Evolutionary conservation across 2,888 invertebrate genomes (phyloP).

Genomic region (Tuberolachnus salignus): DNA sequence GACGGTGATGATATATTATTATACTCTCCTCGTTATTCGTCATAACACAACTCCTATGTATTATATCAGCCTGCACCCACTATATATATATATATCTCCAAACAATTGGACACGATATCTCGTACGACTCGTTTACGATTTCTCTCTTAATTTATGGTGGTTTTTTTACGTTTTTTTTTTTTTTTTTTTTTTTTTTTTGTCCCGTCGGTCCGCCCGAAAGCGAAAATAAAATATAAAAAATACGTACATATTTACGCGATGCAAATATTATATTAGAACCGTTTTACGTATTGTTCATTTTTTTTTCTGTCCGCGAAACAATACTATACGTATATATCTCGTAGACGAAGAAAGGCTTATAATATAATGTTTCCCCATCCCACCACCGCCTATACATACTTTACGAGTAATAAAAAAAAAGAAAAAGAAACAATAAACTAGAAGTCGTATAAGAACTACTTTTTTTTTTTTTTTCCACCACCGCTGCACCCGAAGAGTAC

Average conservation of each 20-base stretch:
- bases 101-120: background rate
- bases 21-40: no score
- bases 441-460: slow-evolving; percentile 18
- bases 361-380: background rate
- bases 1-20: no score
- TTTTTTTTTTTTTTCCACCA: background rate
- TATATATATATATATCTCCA: no score
- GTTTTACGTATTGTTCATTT: background rate
- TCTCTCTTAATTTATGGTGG: background rate
- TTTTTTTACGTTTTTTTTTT: background rate
- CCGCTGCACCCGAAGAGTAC: background rate
- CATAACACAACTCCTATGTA: no score
- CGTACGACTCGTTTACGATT: slow-evolving; percentile 1
- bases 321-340: background rate
- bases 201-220: background rate
- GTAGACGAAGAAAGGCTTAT: slow-evolving; percentile 2
- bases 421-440: slow-evolving; percentile 35
- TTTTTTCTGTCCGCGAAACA: slow-evolving; percentile 1
- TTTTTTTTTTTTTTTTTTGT: no score
- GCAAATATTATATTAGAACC: background rate
- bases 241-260: background rate
- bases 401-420: slow-evolving; percentile 45
- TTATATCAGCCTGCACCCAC: no score
- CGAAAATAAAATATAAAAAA: slow-evolving; percentile 18
- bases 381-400: background rate